phyloP scores from a whole-genome alignment of 2,888 invertebrate species.

The Luperina testacea region DNA sequence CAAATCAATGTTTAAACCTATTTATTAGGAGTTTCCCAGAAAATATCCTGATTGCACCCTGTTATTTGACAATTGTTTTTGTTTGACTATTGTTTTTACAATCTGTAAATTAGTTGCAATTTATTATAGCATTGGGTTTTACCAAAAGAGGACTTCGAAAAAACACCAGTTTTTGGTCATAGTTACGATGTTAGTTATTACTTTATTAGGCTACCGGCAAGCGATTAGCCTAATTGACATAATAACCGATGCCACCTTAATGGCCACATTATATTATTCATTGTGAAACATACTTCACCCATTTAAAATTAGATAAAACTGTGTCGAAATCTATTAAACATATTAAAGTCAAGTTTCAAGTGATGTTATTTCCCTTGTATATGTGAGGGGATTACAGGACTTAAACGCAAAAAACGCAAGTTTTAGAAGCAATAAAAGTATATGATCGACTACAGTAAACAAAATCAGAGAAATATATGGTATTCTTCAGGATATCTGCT shows the following conservation, averaged over 20 bases:
- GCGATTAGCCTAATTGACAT: constrained; percentile 4
- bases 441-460: too few relatives aligned
- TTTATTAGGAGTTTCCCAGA: not conserved
- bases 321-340: not conserved
- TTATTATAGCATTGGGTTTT: constrained; percentile 16
- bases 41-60: not conserved
- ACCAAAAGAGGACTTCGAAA: constrained; percentile 1
- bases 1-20: constrained; percentile 1
- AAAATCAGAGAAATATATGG: too few relatives aligned
- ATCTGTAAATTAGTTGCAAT: not conserved
- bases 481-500: too few relatives aligned
- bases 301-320: not conserved
- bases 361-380: not conserved
- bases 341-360: not conserved
- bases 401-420: too few relatives aligned
- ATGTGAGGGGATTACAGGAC: too few relatives aligned
- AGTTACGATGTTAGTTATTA: constrained; percentile 4
- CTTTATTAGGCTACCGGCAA: not conserved
- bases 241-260: not conserved
- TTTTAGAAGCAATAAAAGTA: too few relatives aligned
- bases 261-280: not conserved
- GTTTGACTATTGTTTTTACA: too few relatives aligned
- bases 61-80: too few relatives aligned
- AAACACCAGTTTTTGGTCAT: not conserved
- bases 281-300: constrained; percentile 2